Evolutionary conservation across 2,113 vertebrate species (phyloP).

Genomic region (Antennarius striatus): DNA sequence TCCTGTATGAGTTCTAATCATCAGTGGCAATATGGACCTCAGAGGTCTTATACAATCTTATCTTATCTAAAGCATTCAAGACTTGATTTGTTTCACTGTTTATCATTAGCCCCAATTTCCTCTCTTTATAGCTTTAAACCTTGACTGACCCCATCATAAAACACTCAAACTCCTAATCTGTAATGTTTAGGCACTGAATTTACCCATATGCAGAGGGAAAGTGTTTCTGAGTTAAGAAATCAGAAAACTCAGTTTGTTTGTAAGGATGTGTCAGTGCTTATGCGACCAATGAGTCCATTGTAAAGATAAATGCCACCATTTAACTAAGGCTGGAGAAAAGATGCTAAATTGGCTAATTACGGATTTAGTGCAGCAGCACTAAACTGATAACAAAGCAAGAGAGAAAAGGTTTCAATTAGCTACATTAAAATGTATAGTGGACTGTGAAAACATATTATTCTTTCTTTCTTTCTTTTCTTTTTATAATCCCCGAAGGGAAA

Average conservation of each 20-base stretch:
- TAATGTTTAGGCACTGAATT: slow-evolving; percentile 9
- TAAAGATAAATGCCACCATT: slow-evolving; percentile 61
- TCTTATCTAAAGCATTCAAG: slow-evolving; percentile 64
- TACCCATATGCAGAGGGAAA: slow-evolving; percentile 8
- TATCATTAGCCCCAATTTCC: slow-evolving; percentile 66
- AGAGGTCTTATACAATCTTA: slow-evolving; percentile 56
- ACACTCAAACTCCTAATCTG: slow-evolving; percentile 14
- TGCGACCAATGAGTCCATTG: slow-evolving; percentile 44
- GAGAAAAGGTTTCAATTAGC: slow-evolving; percentile 63
- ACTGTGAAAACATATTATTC: slow-evolving; percentile 75
- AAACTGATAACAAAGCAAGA: slow-evolving; percentile 67
- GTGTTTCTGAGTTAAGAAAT: slow-evolving; percentile 25
- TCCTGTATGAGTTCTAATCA: slow-evolving; percentile 60
- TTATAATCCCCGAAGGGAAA: too few relatives aligned
- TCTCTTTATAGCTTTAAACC: slow-evolving; percentile 48
- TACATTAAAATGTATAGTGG: slow-evolving; percentile 58
- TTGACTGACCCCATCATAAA: slow-evolving; percentile 49
- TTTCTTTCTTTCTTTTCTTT: too few relatives aligned
- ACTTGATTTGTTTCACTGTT: slow-evolving; percentile 65
- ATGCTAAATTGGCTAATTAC: slow-evolving; percentile 70
- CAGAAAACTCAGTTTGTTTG: slow-evolving; percentile 41
- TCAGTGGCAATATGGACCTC: slow-evolving; percentile 33
- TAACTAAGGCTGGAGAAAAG: slow-evolving; percentile 60
- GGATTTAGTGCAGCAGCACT: slow-evolving; percentile 71
- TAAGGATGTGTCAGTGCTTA: slow-evolving; percentile 17